Percentiles rank a stretch among this genome's conserved stretches.
Evolutionary conservation across 23 tunicate genomes (phyloP).

Genomic region (Trididemnum clinides): DNA sequence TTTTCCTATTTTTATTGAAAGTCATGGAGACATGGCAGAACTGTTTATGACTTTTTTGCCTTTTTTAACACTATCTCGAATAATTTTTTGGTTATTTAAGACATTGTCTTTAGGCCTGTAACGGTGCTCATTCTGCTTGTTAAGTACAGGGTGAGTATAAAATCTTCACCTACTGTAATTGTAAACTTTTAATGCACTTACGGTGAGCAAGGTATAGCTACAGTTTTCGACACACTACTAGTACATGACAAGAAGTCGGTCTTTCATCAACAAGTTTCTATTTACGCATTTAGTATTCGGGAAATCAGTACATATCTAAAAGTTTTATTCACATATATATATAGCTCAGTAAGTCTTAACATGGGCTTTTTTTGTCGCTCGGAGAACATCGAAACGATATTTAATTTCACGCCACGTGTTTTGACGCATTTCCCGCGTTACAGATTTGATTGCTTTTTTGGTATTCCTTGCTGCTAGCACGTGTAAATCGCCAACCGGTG

Average conservation of each 20-base stretch:
- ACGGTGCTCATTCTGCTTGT: too few species aligned
- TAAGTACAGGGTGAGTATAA: not conserved
- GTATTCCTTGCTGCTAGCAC: not conserved
- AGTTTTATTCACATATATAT: not conserved
- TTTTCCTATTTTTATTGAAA: too few species aligned
- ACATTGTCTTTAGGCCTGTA: too few species aligned
- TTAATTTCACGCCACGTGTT: slow-evolving; percentile 1
- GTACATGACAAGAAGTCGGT: too few species aligned
- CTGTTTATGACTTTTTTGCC: too few species aligned
- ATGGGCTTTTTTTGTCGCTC: not conserved
- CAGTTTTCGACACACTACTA: not conserved
- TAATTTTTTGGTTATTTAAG: too few species aligned
- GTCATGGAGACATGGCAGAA: too few species aligned
- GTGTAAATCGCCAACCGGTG: not conserved
- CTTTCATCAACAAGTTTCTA: too few species aligned
- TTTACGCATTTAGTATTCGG: not conserved
- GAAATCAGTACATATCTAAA: not conserved
- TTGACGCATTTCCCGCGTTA: not conserved
- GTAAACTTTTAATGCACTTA: not conserved
- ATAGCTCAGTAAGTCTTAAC: not conserved
- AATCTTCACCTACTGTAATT: not conserved
- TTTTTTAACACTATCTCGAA: too few species aligned
- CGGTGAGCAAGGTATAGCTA: not conserved
- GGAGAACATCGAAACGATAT: not conserved
- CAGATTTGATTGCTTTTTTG: not conserved